Base-by-base conservation (phyloP, 2,797 vertebrate species). In the Halcyon leucocephala region DNA sequence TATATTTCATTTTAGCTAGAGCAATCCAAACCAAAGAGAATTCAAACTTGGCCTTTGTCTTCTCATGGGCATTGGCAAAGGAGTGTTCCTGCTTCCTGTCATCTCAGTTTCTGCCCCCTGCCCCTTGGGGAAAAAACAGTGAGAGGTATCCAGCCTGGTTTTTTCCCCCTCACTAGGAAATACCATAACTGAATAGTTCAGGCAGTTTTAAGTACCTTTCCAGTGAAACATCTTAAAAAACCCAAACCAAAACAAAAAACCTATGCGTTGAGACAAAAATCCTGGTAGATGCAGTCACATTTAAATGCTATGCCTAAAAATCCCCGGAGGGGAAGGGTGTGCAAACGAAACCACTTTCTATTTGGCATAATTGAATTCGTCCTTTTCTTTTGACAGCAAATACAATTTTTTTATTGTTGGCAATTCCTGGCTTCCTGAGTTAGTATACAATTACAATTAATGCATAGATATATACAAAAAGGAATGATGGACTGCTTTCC, bases 381-480 rank as follows among this genome's bases (percentile, higher is more conserved):
- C 49, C 15, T 76, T 80, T 72, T 80, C 31, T 57, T 93, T 72
- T 35, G 58, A 54, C 42, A 70, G 37, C 19, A 9, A 86, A 52
- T 51, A 21, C 66, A 12, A 44, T 55, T 65, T 60, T 89, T 91
- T 72, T 79, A 71, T 69, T 90, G 37, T 83, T 91, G 37, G 49
- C 60, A 89, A 62, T 83, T 91, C 37, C 88, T 73, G 54, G 42
- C 22, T 91, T 71, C 79, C 78, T 90, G 77, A 91, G 31, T 65
- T 62, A 60, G 51, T 25, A 33, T 41, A 66, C 18, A 42, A 70
- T 90, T 88, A 86, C 77, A 93, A 90, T 94, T 92, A 61, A 86
- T 92, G 64, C 78, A 52, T 42, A 88, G 55, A 26, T 69, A 37
- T 86, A 89, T 82, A 49, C 19, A 61, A 71, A 83, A 92, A 94